A percentile compares a stretch with the other conserved stretches of the same genome.
Evolutionary conservation across 2,797 vertebrate genomes (phyloP).

Genomic region (Zalophus californianus): DNA sequence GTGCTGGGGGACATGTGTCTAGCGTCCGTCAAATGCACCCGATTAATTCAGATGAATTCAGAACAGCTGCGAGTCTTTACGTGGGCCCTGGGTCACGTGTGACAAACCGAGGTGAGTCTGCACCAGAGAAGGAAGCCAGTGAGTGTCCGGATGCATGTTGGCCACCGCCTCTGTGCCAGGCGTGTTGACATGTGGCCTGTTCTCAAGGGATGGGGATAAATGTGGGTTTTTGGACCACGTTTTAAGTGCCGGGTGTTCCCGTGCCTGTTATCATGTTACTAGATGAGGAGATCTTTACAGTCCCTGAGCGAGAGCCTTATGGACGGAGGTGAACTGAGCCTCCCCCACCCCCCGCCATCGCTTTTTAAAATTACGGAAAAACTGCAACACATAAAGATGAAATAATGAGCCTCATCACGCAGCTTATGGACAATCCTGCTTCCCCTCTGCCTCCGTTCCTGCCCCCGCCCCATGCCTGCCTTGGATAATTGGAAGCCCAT

Average conservation of each 20-base stretch:
- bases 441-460: background rate
- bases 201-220: background rate
- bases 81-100: accelerated
- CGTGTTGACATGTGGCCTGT: background rate
- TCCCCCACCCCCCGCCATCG: background rate
- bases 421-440: background rate
- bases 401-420: background rate
- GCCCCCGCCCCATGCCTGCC: background rate
- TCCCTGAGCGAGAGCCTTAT: background rate
- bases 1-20: background rate
- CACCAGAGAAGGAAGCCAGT: background rate
- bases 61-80: background rate
- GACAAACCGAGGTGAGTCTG: no score
- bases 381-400: background rate
- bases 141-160: accelerated
- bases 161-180: accelerated
- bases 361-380: background rate
- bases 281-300: background rate
- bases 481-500: background rate
- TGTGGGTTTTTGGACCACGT: background rate
- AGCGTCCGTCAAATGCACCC: background rate
- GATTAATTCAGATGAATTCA: background rate
- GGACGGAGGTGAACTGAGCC: background rate
- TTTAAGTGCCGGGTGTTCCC: background rate
- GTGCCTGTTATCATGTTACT: background rate